Evolutionary conservation across 1,140 invertebrate species (phyloP), one percentile per base, ranked within the genome.

Genomic region (Caenorhabditis remanei): DNA sequence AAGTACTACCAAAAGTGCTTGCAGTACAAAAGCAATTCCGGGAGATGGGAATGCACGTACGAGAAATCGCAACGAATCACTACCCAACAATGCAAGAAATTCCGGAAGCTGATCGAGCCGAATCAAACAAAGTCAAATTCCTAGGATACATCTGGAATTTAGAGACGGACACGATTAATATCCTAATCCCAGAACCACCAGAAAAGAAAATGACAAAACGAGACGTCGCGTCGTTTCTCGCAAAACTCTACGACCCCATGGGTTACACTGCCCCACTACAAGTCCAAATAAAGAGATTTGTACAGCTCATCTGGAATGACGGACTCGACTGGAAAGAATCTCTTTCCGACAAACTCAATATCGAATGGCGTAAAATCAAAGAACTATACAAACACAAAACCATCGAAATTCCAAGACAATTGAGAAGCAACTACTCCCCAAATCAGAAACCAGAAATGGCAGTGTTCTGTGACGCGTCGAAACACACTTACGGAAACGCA

Each of bases 231-330:
- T 58, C 43, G 13, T 8, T 48, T 4, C 3, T 48, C 8, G 84
- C 32, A 8, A 24, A 46, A 50, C 11, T 14, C 9, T 85, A 50
- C 43, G 88, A 89, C 46, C 88, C 88, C n/a, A 32, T 89, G 32
- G 88, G 88, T 14, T 46, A 88, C 13, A 21, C 56, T 4, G 53
- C 67, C 16, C 88, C 88, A 16, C 4, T 88, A 21, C n/a, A 19
- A 16, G 41, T 89, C 7, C 7, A 21, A 7, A n/a, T 41, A 4
- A 89, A 89, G 32, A 11, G 7, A 13, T 71, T 88, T 24, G 40
- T 89, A 0, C 88, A 89, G 32, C 9, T 85, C 4, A 32, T 85
- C 6, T 85, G 83, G 79, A 88, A 71, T 14, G n/a, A 67, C 4
- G 55, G 86, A 4, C 6, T 46, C 19, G 43, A 55, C 3, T 88